Base-by-base conservation (phyloP, 92 coral and sea anemone genomes). In the Phenganax stokvisi region DNA sequence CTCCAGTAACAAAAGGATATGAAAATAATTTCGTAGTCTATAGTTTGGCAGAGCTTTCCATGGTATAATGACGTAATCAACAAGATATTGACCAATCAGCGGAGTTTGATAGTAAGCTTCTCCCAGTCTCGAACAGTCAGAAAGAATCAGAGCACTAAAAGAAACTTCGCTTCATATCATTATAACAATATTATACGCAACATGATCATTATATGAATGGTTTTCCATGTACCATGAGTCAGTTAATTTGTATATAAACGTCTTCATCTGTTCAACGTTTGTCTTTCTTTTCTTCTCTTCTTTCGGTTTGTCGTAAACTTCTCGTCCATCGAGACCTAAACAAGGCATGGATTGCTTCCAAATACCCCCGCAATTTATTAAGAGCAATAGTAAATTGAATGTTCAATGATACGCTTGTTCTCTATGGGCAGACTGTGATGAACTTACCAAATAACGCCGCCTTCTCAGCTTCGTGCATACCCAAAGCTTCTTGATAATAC, bases 381-480 rank as follows among this genome's bases (percentile, higher is more conserved):
- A 7, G 51, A 30, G 54, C 20, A 30, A 28, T 12, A 12, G 10
- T 13, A 8, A 31, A 69, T 13, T 59, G 65, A 59, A 13, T 12
- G 2, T 13, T 12, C 15, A 20, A 13, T 12, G 7, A 59, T 59
- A 59, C 16, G 25, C 65, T 7, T 3, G 25, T 13, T 59, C 65
- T 59, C 65, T 0, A 1, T 59, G 3, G 27, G n/a, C 7, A 59
- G 16, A 59, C 65, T 3, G 27, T 59, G 6, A 6, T 54, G 0
- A 10, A 31, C 87, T 68, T 71, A 94, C 98, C 98, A 85, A 90
- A 90, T 52, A 94, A 88, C 44, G 96, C 90, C 55, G 88, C 86
- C 59, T 83, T 92, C 72, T 94, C 98, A 13, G 90, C 85, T 62
- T 89, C 96, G 57, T 94, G 98, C 88, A 94, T 91, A 55, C 80